phyloP scores from a whole-genome alignment of 2,113 vertebrate genomes.

The Physeter macrocephalus region DNA sequence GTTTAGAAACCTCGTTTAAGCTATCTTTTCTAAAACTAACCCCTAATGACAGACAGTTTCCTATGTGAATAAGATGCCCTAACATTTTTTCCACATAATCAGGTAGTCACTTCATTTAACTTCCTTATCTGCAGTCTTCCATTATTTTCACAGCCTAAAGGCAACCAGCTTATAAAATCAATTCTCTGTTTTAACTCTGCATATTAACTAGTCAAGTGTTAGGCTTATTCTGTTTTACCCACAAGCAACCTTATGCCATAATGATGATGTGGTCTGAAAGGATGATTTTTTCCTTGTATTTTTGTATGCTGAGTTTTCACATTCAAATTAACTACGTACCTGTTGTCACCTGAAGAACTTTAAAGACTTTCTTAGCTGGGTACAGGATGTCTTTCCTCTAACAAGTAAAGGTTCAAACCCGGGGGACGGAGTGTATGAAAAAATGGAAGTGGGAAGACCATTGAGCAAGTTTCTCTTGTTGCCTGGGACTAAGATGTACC shows the following conservation, averaged over 20 bases:
- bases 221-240: not conserved
- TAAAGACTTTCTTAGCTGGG: not conserved
- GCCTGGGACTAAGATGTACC: not conserved
- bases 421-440: not conserved
- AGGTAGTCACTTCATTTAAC: not conserved
- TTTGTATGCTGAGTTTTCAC: not conserved
- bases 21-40: not conserved
- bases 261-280: not conserved
- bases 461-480: not conserved
- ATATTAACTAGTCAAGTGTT: not conserved
- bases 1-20: not conserved
- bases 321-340: not conserved
- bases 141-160: not conserved
- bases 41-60: not conserved
- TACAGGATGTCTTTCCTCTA: not conserved
- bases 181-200: constrained; percentile 3
- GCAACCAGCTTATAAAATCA: not conserved
- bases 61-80: not conserved
- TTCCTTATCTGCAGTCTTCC: not conserved
- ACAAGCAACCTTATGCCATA: not conserved
- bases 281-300: not conserved
- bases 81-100: not conserved
- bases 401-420: not conserved
- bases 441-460: not conserved
- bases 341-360: not conserved